A percentile compares a stretch with the other conserved stretches of the same genome.
Evolutionary conservation across 2,797 vertebrate species (phyloP).

Genomic region (Melopsittacus undulatus): DNA sequence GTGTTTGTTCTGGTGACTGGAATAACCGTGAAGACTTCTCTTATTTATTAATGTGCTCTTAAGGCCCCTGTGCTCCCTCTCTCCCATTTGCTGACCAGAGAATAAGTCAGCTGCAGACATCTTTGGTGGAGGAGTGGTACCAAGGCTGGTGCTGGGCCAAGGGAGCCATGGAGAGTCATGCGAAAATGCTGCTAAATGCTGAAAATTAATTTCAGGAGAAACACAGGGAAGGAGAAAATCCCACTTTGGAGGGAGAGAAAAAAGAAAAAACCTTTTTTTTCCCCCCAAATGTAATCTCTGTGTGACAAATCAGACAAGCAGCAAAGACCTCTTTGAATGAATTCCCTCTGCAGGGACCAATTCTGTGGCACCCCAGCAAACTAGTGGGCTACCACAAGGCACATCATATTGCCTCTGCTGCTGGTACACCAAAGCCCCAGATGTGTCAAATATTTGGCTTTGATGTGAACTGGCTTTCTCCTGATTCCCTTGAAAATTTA

Average conservation of each 20-base stretch:
- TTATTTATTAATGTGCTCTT: slow-evolving; percentile 27
- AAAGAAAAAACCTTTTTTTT: not conserved
- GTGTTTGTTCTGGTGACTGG: not conserved
- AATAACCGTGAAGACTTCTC: slow-evolving; percentile 24
- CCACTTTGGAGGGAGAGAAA: not conserved
- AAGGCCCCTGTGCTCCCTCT: not conserved
- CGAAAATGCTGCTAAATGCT: slow-evolving; percentile 34
- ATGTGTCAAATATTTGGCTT: not conserved
- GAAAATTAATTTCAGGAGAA: slow-evolving; percentile 56
- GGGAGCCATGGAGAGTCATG: not conserved
- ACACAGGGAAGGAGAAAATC: not conserved
- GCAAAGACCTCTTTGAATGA: not conserved
- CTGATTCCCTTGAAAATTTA: not conserved
- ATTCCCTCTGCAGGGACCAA: not conserved
- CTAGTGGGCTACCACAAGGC: accelerated
- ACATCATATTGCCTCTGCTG: accelerated
- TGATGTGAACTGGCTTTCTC: not conserved
- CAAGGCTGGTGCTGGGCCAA: slow-evolving; percentile 7
- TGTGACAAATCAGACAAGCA: slow-evolving; percentile 12
- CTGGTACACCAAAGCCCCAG: not conserved
- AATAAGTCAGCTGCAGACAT: slow-evolving; percentile 28
- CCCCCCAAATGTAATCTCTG: not conserved
- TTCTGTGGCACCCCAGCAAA: not conserved
- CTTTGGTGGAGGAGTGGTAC: slow-evolving; percentile 7
- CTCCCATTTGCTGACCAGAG: not conserved